These are phyloP conservation scores for Drosophila triauraria DNA, from an alignment of 1,140 invertebrate species.

Conservation along the genomic window DNA sequence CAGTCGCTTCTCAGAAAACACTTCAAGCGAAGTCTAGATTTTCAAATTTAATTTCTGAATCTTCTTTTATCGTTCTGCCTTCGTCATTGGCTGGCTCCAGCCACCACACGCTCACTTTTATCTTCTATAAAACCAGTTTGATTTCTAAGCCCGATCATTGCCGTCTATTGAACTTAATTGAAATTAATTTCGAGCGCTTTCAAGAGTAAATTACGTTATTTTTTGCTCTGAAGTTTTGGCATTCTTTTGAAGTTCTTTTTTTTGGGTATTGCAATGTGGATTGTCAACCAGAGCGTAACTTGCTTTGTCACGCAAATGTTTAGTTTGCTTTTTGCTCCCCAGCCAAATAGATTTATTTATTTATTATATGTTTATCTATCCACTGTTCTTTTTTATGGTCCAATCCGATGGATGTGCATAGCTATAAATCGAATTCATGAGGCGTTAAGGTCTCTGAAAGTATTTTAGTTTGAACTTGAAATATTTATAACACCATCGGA, in stretches of 20 bases:
- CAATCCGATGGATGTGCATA: slow-evolving; percentile 39
- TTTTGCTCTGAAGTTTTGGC: slow-evolving; percentile 19
- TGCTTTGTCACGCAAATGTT: slow-evolving; percentile 62
- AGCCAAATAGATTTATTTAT: slow-evolving; percentile 19
- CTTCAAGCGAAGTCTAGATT: slow-evolving; percentile 2
- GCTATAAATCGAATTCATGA: slow-evolving; percentile 71
- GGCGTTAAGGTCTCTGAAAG: slow-evolving; percentile 70
- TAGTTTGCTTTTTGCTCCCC: slow-evolving; percentile 27
- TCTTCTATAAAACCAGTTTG: slow-evolving; percentile 31
- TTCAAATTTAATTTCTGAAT: slow-evolving; percentile 7
- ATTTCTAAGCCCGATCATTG: slow-evolving; percentile 20
- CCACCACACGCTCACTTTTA: neutral
- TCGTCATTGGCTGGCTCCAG: slow-evolving; percentile 8
- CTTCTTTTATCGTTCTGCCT: slow-evolving; percentile 11
- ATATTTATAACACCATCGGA: slow-evolving; percentile 39
- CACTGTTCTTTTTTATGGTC: slow-evolving; percentile 25
- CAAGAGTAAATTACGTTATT: slow-evolving; percentile 55
- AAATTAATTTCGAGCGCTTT: slow-evolving; percentile 57
- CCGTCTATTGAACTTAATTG: slow-evolving; percentile 52
- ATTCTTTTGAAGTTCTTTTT: slow-evolving; percentile 25
- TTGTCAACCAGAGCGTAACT: slow-evolving; percentile 77
- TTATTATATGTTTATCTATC: slow-evolving; percentile 13
- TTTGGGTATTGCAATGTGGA: slow-evolving; percentile 49
- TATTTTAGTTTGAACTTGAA: slow-evolving; percentile 77
- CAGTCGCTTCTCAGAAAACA: slow-evolving; percentile 13